phyloP scores from a whole-genome alignment of 2,888 invertebrate species.

The Gymnoscelis rufifasciata region DNA sequence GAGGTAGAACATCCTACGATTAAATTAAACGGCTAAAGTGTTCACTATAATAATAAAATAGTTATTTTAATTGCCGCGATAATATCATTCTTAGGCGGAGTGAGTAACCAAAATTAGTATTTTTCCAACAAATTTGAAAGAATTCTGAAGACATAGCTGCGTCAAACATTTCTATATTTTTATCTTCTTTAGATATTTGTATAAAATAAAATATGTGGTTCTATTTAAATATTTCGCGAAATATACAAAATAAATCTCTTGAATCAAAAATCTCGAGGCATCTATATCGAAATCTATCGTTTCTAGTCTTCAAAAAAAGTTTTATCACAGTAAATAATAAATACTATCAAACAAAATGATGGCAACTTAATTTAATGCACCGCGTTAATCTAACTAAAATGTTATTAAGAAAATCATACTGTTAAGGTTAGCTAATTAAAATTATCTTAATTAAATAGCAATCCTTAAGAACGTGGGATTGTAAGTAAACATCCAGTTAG shows the following conservation, averaged over 20 bases:
- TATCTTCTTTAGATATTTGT: conserved; percentile 17
- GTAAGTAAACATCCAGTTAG: not conserved
- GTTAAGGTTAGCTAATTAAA: conserved; percentile 2
- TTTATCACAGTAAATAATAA: conserved; percentile 76
- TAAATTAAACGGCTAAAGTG: conserved; percentile 72
- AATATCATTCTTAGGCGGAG: conserved; percentile 73
- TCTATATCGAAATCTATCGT: conserved; percentile 23
- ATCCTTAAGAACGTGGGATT: not conserved
- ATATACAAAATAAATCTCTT: conserved; percentile 29
- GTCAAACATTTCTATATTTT: conserved; percentile 25
- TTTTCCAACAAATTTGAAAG: conserved; percentile 17
- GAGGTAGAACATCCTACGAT: conserved; percentile 78
- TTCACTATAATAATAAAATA: conserved; percentile 61
- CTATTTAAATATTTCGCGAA: conserved; percentile 3
- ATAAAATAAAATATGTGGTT: conserved; percentile 10
- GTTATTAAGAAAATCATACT: conserved; percentile 6
- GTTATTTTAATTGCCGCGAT: conserved; percentile 59
- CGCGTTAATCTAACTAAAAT: conserved; percentile 43
- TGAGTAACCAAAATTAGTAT: conserved; percentile 48
- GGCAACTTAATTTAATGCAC: conserved; percentile 69
- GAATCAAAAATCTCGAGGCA: conserved; percentile 16
- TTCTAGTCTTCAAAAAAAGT: conserved; percentile 39
- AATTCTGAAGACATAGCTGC: conserved; percentile 30
- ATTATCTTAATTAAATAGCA: not conserved
- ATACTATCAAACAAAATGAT: conserved; percentile 65